Percentiles rank a stretch among this genome's conserved stretches.
Conservation (phyloP, 2,113 vertebrate genomes). For the Malurus elegans region DNA sequence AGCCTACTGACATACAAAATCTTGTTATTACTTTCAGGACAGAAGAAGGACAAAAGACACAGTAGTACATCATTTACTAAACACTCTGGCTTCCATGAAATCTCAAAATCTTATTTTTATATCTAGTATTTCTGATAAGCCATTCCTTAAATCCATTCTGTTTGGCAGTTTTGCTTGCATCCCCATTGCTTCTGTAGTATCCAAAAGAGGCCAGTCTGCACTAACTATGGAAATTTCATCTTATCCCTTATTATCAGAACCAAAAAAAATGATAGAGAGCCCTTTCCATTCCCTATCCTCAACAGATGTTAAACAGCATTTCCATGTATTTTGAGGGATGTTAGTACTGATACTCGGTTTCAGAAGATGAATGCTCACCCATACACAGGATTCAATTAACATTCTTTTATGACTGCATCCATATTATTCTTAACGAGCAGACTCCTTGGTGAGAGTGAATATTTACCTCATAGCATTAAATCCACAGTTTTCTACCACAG, state of each 20-base stretch:
- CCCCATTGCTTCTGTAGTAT: neutral
- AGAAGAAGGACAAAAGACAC: slow-evolving; percentile 16
- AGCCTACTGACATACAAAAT: neutral
- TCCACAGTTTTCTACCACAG: slow-evolving; percentile 29
- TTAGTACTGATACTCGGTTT: slow-evolving; percentile 10
- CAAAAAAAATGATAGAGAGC: neutral
- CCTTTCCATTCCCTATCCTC: neutral
- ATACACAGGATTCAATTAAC: slow-evolving; percentile 39
- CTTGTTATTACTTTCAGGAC: neutral
- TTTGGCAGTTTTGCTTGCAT: neutral
- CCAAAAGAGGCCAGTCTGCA: neutral
- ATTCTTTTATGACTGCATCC: slow-evolving; percentile 35
- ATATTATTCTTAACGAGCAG: slow-evolving; percentile 42
- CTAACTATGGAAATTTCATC: neutral
- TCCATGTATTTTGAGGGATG: neutral
- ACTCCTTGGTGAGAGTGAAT: slow-evolving; percentile 31
- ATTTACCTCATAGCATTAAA: slow-evolving; percentile 54
- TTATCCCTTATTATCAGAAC: neutral
- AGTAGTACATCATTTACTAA: neutral
- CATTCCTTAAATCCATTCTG: neutral
- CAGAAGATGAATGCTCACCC: slow-evolving; percentile 21
- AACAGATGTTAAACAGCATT: neutral
- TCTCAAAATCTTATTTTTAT: neutral
- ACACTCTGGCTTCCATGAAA: neutral
- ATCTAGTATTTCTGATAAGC: neutral